A percentile compares a stretch with the other conserved stretches of the same genome.
Evolutionary conservation across 2,797 vertebrate genomes (phyloP).

Genomic region (Megaceryle alcyon): DNA sequence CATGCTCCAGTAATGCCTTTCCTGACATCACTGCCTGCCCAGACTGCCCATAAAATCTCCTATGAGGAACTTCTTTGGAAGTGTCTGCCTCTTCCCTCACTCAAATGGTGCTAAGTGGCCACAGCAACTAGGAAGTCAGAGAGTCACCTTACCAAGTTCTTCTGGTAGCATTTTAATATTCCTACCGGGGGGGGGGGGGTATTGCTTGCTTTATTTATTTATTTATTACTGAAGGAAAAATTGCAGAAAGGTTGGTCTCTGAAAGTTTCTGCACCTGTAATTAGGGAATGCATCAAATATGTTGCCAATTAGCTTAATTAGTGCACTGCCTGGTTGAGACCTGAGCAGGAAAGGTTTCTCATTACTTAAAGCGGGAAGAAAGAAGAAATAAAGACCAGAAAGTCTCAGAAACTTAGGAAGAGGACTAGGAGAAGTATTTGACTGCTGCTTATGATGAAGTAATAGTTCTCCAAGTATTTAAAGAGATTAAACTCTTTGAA

Average conservation of each 20-base stretch:
- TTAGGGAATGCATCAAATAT: neutral
- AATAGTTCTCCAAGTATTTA: neutral
- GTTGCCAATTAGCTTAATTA: constrained; percentile 29
- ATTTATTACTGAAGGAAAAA: neutral
- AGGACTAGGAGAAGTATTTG: neutral
- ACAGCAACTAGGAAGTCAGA: neutral
- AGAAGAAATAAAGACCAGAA: neutral
- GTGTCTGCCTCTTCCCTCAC: accelerated
- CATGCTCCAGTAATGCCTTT: neutral
- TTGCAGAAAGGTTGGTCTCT: neutral
- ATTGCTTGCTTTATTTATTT: neutral
- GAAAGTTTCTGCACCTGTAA: neutral
- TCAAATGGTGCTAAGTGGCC: neutral
- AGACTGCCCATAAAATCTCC: neutral
- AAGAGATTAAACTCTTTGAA: neutral
- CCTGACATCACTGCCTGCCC: neutral
- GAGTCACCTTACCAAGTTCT: neutral
- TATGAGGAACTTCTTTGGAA: neutral
- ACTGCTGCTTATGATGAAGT: neutral
- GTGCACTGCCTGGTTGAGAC: neutral
- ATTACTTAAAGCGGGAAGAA: neutral
- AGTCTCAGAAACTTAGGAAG: neutral
- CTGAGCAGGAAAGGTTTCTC: neutral
- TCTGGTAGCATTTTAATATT: neutral
- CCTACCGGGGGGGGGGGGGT: neutral